Percentiles rank a stretch among this genome's conserved stretches.
Evolutionary conservation across 2,797 vertebrate genomes (phyloP).

Genomic region (Podarcis siculus): DNA sequence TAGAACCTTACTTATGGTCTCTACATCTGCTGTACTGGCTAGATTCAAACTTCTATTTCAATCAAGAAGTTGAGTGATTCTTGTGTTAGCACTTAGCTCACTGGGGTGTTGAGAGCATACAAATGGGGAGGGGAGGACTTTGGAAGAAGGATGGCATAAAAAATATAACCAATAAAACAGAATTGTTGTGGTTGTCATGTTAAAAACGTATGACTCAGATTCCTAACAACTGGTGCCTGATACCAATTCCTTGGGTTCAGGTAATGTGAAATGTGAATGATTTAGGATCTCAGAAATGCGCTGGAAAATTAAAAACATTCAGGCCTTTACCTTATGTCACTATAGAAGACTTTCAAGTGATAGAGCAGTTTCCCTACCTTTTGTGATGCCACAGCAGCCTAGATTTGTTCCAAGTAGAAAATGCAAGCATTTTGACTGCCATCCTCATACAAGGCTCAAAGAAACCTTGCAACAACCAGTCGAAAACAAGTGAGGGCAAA

Average conservation of each 20-base stretch:
- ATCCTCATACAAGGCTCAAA: neutral
- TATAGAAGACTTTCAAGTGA: neutral
- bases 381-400: neutral
- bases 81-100: neutral
- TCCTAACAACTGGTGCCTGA: neutral
- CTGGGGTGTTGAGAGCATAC: neutral
- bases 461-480: neutral
- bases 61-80: neutral
- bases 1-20: too few species aligned
- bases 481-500: neutral
- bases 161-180: neutral
- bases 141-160: neutral
- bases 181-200: neutral
- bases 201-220: neutral
- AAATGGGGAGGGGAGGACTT: neutral
- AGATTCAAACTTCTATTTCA: neutral
- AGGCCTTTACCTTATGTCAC: neutral
- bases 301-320: neutral
- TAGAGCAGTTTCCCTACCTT: neutral
- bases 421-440: neutral
- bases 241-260: neutral
- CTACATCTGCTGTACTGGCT: neutral
- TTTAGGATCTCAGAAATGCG: neutral
- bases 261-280: neutral
- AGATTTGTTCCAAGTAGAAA: neutral